Evolutionary conservation across 2,888 invertebrate species (phyloP), one percentile per base, ranked within the genome.

Genomic region (Epinotia demarniana): DNA sequence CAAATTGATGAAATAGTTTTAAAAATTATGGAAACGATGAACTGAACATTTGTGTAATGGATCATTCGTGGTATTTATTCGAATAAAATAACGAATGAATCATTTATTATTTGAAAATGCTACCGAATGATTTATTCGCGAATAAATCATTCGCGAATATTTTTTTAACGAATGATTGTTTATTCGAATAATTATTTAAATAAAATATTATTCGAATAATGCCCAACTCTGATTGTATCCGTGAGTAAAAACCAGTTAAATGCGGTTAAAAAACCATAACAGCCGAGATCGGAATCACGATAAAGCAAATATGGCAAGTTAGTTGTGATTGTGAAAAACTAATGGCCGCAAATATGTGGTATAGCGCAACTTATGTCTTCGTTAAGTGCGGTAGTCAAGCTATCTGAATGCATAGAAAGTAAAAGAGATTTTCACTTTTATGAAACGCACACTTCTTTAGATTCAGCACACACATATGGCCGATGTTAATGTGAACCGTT

Each of bases 161-260:
- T n/a, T n/a, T n/a, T n/a, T n/a, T n/a, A n/a, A n/a, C n/a, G n/a
- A n/a, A n/a, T n/a, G n/a, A n/a, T n/a, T n/a, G n/a, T n/a, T n/a
- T n/a, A n/a, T n/a, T n/a, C n/a, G n/a, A n/a, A n/a, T n/a, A n/a
- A n/a, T n/a, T n/a, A n/a, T n/a, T n/a, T n/a, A n/a, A n/a, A n/a
- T n/a, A n/a, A n/a, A n/a, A n/a, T n/a, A n/a, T n/a, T n/a, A n/a
- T n/a, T n/a, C n/a, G n/a, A n/a, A n/a, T n/a, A n/a, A n/a, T n/a
- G n/a, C n/a, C n/a, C n/a, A n/a, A n/a, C n/a, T n/a, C n/a, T n/a
- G n/a, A 75, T 62, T 79, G 79, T 80, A 80, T 81, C 80, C 82
- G 82, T 80, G 85, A 82, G 81, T 81, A 81, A 67, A 81, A 83
- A 83, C 82, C 79, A 76, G 80, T 81, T 80, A 76, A 78, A 76